Conservation (phyloP, 2,888 invertebrate genomes). For the Agrochola macilenta region DNA sequence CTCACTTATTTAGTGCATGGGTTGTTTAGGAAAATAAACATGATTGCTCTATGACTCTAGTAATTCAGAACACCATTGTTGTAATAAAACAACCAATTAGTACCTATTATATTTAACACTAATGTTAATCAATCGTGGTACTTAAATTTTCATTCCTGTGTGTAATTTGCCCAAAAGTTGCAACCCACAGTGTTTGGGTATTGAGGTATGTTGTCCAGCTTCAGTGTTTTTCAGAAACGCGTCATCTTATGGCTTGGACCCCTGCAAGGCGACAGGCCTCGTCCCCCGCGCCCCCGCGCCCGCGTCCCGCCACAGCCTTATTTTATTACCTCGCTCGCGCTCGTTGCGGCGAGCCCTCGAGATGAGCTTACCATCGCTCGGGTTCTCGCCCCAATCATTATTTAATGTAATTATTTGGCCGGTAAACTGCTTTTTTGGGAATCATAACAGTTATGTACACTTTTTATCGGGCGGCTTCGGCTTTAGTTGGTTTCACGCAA, state of each 20-base stretch:
- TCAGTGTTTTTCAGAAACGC: constrained; percentile 63
- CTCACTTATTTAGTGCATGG: neutral
- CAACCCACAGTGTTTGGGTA: neutral
- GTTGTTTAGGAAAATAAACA: neutral
- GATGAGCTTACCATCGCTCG: constrained; percentile 84
- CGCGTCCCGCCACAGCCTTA: constrained; percentile 76
- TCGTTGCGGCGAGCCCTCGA: constrained; percentile 83
- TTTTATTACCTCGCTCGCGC: constrained; percentile 83
- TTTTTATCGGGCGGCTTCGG: constrained; percentile 76
- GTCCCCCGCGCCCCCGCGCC: constrained; percentile 68
- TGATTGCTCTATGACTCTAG: too few species aligned
- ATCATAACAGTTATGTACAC: constrained; percentile 82
- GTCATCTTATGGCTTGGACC: constrained; percentile 63
- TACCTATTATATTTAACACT: neutral
- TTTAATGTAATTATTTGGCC: constrained; percentile 88
- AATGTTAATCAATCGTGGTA: neutral
- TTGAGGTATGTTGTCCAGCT: neutral
- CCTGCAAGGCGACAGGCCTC: constrained; percentile 67
- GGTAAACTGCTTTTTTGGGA: constrained; percentile 83
- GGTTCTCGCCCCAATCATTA: constrained; percentile 86
- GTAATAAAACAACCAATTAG: neutral
- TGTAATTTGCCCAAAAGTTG: neutral
- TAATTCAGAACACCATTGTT: neutral
- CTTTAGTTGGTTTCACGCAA: constrained; percentile 70
- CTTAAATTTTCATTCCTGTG: neutral